These are phyloP conservation scores for Falco naumanni DNA, from an alignment of 2,797 vertebrate species.

Conservation along the genomic window DNA sequence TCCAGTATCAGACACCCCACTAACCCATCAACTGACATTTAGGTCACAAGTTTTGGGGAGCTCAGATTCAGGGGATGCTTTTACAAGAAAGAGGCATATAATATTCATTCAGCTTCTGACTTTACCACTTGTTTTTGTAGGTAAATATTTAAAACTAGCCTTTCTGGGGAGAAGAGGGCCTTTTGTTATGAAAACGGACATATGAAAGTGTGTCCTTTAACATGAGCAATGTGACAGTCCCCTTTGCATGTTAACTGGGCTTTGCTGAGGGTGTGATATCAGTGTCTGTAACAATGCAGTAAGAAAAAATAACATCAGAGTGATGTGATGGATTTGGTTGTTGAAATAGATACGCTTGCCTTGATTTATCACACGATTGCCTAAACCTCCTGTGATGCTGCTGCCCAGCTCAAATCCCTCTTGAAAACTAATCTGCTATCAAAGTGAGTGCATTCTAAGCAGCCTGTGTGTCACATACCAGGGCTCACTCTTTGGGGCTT, in stretches of 20 bases:
- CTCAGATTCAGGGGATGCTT: neutral
- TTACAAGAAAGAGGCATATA: neutral
- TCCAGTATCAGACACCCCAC: neutral
- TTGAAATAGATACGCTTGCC: neutral
- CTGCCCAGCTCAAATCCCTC: slow-evolving; percentile 2
- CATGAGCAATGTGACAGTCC: neutral
- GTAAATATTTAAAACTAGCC: neutral
- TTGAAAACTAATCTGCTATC: neutral
- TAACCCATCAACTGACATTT: neutral
- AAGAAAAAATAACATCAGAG: neutral
- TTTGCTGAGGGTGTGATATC: neutral
- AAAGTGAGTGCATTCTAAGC: neutral
- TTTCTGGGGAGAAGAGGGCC: neutral
- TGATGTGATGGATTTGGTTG: neutral
- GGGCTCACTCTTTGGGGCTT: neutral
- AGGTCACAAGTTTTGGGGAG: neutral
- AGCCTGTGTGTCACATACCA: neutral
- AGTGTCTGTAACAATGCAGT: neutral
- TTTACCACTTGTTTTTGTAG: neutral
- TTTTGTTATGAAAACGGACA: neutral
- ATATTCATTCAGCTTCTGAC: neutral
- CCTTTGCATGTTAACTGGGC: neutral
- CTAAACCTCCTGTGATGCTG: neutral
- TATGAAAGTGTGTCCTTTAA: neutral
- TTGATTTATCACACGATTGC: neutral